A percentile compares a stretch with the other conserved stretches of the same genome.
These are phyloP conservation scores for Halcyon badia DNA, from an alignment of 2,797 vertebrate species.

Conservation along the genomic window DNA sequence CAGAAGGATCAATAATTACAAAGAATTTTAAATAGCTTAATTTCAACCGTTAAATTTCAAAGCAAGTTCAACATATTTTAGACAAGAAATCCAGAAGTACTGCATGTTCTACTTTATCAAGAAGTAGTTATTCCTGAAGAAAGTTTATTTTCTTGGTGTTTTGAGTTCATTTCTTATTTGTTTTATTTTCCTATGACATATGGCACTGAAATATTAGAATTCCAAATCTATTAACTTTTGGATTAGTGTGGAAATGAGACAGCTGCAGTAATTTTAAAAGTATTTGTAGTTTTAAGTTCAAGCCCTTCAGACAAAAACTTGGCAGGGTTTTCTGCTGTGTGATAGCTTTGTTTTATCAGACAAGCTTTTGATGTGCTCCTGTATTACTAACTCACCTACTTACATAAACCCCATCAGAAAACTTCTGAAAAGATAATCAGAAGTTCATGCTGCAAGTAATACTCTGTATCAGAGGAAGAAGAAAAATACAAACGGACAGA, in stretches of 20 bases:
- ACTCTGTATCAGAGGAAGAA: slow-evolving; percentile 9
- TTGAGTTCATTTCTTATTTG: not conserved
- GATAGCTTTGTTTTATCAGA: not conserved
- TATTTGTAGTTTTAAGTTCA: not conserved
- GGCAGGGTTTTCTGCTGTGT: not conserved
- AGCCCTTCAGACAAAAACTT: not conserved
- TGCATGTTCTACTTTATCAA: not conserved
- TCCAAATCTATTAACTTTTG: not conserved
- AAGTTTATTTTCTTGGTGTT: not conserved
- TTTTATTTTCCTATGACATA: not conserved
- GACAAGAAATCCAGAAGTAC: not conserved
- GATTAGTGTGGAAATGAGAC: not conserved
- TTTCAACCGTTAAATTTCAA: not conserved
- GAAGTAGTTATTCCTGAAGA: not conserved
- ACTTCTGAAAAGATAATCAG: slow-evolving; percentile 23
- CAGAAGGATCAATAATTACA: not conserved
- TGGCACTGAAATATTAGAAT: not conserved
- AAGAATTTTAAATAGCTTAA: not conserved
- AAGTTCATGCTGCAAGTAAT: slow-evolving; percentile 1
- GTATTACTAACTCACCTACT: not conserved
- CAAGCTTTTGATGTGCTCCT: not conserved
- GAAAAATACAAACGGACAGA: not conserved
- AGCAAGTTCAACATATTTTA: not conserved
- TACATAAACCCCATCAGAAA: not conserved
- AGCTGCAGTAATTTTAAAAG: not conserved